These are phyloP conservation scores for Synodontis membranacea DNA, from an alignment of 2,113 vertebrate genomes.

Conservation along the genomic window DNA sequence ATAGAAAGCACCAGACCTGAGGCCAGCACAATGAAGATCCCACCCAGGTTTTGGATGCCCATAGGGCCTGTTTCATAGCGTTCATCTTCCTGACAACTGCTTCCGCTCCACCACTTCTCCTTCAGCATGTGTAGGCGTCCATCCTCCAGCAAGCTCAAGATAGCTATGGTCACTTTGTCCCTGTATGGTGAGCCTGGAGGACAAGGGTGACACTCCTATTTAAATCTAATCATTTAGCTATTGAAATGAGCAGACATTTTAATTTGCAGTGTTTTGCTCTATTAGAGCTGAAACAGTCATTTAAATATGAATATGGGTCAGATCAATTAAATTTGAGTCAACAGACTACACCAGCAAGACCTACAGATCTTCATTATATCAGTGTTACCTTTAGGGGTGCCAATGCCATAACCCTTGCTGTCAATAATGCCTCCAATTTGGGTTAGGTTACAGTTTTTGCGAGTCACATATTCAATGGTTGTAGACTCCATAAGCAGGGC, in stretches of 20 bases:
- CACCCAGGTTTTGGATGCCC: slow-evolving; percentile 94
- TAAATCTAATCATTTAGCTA: slow-evolving; percentile 1
- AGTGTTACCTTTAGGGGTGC: slow-evolving; percentile 89
- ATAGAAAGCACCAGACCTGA: slow-evolving; percentile 92
- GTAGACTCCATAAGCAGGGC: slow-evolving; percentile 97
- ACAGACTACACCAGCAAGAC: not conserved
- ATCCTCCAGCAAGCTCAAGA: slow-evolving; percentile 94
- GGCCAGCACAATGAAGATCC: slow-evolving; percentile 96
- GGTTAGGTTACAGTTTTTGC: slow-evolving; percentile 96
- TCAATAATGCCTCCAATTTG: slow-evolving; percentile 95
- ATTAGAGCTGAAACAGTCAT: not conserved
- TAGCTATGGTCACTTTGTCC: slow-evolving; percentile 97
- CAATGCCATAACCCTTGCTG: slow-evolving; percentile 97
- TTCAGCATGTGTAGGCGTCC: slow-evolving; percentile 94
- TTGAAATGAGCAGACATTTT: not conserved
- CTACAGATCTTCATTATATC: not conserved
- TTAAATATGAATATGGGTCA: slow-evolving; percentile 4
- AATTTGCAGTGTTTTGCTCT: not conserved
- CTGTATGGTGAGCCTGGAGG: slow-evolving; percentile 90
- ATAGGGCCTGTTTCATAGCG: slow-evolving; percentile 91
- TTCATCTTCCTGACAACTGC: slow-evolving; percentile 88
- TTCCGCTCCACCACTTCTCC: slow-evolving; percentile 97
- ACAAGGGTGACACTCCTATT: not conserved
- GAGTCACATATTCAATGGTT: slow-evolving; percentile 93
- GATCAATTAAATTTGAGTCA: not conserved